Evolutionary conservation across 2,797 vertebrate genomes (phyloP).

Genomic region (Pteropus rufus): DNA sequence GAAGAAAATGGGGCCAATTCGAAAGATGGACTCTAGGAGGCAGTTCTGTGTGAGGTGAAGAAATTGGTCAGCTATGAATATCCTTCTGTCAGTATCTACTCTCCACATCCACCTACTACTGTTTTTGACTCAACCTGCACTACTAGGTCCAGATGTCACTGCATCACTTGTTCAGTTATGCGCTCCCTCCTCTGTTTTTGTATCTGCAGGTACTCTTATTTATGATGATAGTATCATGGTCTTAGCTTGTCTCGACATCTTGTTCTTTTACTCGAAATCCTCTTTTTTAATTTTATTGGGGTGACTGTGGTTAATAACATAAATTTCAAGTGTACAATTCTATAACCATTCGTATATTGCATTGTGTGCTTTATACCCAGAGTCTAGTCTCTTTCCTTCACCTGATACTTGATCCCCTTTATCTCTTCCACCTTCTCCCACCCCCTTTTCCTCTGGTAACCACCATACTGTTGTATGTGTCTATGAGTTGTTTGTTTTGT

Average conservation of each 20-base stretch:
- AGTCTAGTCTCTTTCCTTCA: no score
- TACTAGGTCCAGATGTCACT: not conserved
- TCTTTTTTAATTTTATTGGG: not conserved
- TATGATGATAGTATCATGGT: not conserved
- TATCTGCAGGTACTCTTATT: not conserved
- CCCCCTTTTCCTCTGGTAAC: no score
- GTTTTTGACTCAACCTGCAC: not conserved
- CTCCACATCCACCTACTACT: not conserved
- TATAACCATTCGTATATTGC: no score
- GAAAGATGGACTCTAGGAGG: not conserved
- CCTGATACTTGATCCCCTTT: no score
- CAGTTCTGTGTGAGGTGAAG: not conserved
- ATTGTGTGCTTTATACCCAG: no score
- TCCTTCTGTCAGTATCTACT: not conserved
- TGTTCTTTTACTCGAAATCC: not conserved
- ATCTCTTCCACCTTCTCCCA: no score
- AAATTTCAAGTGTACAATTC: no score
- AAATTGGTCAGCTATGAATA: not conserved
- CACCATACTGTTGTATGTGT: no score
- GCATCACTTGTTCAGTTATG: not conserved
- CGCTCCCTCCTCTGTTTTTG: not conserved
- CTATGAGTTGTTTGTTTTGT: no score
- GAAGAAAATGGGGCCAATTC: not conserved
- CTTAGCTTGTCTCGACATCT: not conserved
- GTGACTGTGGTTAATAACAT: no score